These are phyloP conservation scores for Edolisoma coerulescens DNA, from an alignment of 2,113 vertebrate species.

Conservation along the genomic window DNA sequence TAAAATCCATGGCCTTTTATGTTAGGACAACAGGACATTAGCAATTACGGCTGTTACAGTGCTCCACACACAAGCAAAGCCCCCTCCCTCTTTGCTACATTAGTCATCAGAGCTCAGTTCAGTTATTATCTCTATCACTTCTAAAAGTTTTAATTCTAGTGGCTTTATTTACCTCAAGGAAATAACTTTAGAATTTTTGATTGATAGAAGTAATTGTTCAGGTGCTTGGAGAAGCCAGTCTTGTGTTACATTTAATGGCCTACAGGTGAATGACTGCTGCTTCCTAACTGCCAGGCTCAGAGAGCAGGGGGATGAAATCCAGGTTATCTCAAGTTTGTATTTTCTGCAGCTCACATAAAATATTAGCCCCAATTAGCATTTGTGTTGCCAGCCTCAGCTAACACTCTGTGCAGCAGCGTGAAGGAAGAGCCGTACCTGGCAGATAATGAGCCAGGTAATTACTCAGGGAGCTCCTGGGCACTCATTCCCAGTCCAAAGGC, in stretches of 20 bases:
- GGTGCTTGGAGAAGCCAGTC: not conserved
- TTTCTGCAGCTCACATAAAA: not conserved
- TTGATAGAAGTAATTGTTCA: not conserved
- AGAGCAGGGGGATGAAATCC: not conserved
- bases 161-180: not conserved
- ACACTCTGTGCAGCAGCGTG: not conserved
- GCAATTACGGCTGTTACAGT: not conserved
- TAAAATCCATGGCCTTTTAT: constrained; percentile 3
- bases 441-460: not conserved
- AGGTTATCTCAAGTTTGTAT: not conserved
- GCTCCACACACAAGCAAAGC: not conserved
- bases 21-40: constrained; percentile 25
- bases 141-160: not conserved
- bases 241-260: not conserved
- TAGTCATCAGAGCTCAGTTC: not conserved
- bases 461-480: not conserved
- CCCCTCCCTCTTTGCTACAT: not conserved
- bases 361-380: not conserved
- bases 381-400: not conserved
- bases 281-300: not conserved
- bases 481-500: not conserved
- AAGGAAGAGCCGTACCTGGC: not conserved
- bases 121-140: not conserved
- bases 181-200: not conserved
- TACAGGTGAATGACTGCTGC: not conserved